Evolutionary conservation across 2,888 invertebrate species (phyloP).

Genomic region (Sepiola atlantica): DNA sequence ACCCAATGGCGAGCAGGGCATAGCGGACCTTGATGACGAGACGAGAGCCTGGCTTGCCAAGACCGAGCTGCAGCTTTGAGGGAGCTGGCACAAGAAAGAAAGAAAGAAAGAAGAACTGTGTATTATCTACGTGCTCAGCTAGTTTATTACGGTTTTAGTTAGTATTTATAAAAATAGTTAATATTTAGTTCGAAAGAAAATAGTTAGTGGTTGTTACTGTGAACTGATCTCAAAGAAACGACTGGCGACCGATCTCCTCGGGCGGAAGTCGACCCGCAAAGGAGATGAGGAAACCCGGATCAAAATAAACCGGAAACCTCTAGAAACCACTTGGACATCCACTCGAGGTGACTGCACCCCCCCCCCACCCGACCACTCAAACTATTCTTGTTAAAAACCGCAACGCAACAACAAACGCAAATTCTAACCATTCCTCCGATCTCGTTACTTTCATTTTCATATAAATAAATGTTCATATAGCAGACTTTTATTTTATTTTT

Average conservation of each 20-base stretch:
- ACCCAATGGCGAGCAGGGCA: too few species aligned
- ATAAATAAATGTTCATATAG: too few species aligned
- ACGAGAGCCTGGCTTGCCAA: too few species aligned
- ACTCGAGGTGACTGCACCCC: background rate
- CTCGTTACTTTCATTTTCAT: background rate
- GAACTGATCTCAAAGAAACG: background rate
- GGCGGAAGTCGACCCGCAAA: background rate
- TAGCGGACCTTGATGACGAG: too few species aligned
- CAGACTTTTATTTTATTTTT: too few species aligned
- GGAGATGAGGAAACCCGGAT: background rate
- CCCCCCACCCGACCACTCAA: background rate
- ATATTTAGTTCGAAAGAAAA: too few species aligned
- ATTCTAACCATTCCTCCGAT: background rate
- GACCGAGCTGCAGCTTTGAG: too few species aligned
- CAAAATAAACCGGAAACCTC: background rate
- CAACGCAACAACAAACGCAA: background rate
- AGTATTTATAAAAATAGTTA: too few species aligned
- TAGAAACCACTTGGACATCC: background rate
- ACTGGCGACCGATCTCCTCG: background rate
- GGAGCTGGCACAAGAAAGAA: too few species aligned
- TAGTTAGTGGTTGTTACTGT: background rate
- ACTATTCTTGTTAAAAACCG: background rate
- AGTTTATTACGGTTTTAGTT: too few species aligned
- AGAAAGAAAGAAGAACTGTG: too few species aligned
- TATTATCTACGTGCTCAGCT: too few species aligned